phyloP scores from a whole-genome alignment of 2,888 invertebrate genomes.

The Muscina levida region DNA sequence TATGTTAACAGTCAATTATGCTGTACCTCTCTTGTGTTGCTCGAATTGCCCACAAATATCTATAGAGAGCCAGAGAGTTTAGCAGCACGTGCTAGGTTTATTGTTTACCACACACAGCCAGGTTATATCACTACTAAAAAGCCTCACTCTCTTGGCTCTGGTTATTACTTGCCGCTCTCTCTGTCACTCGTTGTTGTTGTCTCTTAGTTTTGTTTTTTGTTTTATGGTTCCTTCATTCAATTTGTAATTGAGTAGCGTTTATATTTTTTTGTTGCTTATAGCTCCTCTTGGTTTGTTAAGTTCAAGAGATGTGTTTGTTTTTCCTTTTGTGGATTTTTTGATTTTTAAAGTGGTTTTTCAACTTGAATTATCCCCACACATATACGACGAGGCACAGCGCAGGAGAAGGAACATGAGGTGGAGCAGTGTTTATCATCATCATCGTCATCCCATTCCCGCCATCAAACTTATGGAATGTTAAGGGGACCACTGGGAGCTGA shows the following conservation, averaged over 20 bases:
- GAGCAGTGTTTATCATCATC: background rate
- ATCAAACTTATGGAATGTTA: background rate
- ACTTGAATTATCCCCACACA: constrained; percentile 51
- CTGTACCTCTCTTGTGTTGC: too few relatives aligned
- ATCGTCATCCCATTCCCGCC: background rate
- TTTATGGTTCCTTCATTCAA: constrained; percentile 24
- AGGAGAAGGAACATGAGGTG: too few relatives aligned
- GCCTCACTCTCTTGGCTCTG: background rate
- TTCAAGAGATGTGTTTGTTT: constrained; percentile 32
- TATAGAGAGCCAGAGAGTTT: background rate
- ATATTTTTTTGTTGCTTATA: background rate
- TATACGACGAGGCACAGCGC: too few relatives aligned
- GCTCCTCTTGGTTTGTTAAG: constrained; percentile 8
- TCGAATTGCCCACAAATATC: too few relatives aligned
- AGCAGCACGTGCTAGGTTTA: constrained; percentile 25
- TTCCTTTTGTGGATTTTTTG: constrained; percentile 24
- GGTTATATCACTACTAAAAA: background rate
- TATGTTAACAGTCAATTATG: too few relatives aligned
- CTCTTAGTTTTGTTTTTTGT: background rate
- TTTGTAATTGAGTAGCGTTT: constrained; percentile 21
- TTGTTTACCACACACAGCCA: background rate
- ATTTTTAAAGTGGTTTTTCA: constrained; percentile 62
- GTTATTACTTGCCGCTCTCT: background rate
- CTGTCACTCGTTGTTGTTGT: background rate
- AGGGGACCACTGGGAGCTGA: background rate